Percentiles rank a stretch among this genome's conserved stretches.
Evolutionary conservation across 2,797 vertebrate species (phyloP).

Genomic region (Heterohyrax brucei): DNA sequence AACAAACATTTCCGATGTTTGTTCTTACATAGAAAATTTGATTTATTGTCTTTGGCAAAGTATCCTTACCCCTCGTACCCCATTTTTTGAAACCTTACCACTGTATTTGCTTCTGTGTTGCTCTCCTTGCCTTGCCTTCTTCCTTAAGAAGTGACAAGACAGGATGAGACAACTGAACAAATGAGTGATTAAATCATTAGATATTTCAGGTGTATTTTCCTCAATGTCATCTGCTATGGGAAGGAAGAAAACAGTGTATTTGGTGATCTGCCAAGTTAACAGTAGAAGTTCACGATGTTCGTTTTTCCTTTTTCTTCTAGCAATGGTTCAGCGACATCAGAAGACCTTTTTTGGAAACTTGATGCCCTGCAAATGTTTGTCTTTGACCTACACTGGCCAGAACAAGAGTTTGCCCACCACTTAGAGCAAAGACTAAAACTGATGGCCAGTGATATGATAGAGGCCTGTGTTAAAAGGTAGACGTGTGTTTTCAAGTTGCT

Average conservation of each 20-base stretch:
- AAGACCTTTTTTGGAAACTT: constrained; percentile 99
- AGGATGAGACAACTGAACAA: constrained; percentile 9
- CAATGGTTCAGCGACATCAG: constrained; percentile 97
- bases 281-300: constrained; percentile 4
- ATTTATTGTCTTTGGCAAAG: constrained; percentile 61
- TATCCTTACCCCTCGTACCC: neutral
- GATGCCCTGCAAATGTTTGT: constrained; percentile 98
- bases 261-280: neutral
- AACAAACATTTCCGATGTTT: neutral
- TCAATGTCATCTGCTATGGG: neutral
- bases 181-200: neutral
- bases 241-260: neutral
- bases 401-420: constrained; percentile 97
- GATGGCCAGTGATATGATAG: constrained; percentile 99
- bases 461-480: constrained; percentile 98
- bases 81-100: neutral
- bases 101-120: neutral
- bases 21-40: neutral
- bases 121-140: constrained; percentile 3
- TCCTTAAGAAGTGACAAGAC: constrained; percentile 54
- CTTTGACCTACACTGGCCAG: constrained; percentile 98
- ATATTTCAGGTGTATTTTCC: neutral
- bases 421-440: constrained; percentile 98
- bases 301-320: constrained; percentile 89
- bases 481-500: constrained; percentile 73